A percentile compares a stretch with the other conserved stretches of the same genome.
Evolutionary conservation across 2,113 vertebrate genomes (phyloP).

Genomic region (Arenaria interpres): DNA sequence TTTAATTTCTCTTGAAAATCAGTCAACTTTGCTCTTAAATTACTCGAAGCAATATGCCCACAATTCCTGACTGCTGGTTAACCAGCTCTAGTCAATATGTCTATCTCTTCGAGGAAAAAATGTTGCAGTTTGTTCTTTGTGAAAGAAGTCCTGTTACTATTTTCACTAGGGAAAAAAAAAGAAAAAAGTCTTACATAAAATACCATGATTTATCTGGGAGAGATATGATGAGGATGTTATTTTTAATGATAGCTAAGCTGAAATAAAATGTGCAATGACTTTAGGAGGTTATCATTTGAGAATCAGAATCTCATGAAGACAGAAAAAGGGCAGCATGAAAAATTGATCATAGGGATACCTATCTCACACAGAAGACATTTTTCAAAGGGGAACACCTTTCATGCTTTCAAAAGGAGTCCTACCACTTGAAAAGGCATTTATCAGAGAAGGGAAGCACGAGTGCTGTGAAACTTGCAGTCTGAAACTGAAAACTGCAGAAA

Average conservation of each 20-base stretch:
- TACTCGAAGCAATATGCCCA: background rate
- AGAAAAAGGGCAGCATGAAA: slow-evolving; percentile 65
- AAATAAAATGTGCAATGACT: slow-evolving; percentile 40
- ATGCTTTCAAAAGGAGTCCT: slow-evolving; percentile 33
- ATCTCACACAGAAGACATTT: background rate
- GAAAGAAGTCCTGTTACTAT: background rate
- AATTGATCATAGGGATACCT: slow-evolving; percentile 65
- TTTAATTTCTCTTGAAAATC: background rate
- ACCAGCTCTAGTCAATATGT: background rate
- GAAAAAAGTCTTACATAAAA: background rate
- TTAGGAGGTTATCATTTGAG: slow-evolving; percentile 12
- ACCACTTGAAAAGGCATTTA: background rate
- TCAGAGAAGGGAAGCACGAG: background rate
- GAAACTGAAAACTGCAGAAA: background rate
- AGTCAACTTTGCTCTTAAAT: background rate
- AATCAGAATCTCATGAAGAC: slow-evolving; percentile 33
- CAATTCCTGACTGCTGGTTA: background rate
- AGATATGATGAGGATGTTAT: background rate
- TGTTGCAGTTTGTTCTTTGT: background rate
- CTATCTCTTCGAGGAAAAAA: background rate
- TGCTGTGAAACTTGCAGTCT: background rate
- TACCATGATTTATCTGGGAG: background rate
- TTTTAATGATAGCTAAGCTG: slow-evolving; percentile 56
- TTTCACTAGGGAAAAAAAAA: background rate
- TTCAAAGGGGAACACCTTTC: slow-evolving; percentile 41